phyloP scores from a whole-genome alignment of 2,113 vertebrate genomes.

The Sebastes schlegelii region DNA sequence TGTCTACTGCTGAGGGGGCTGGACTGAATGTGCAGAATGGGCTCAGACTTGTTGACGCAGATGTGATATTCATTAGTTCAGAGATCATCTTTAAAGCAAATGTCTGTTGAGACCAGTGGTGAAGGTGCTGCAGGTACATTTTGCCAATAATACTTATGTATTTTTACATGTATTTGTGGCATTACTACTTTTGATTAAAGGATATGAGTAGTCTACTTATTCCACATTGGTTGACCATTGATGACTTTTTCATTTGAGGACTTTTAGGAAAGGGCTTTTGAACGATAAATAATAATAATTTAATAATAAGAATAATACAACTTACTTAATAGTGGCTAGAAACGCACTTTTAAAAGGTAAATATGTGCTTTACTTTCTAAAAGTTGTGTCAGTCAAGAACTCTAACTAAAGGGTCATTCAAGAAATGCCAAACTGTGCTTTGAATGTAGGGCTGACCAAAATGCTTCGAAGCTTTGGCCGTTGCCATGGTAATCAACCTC shows the following conservation, averaged over 20 bases:
- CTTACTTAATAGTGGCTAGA: too few species aligned
- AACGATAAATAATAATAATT: background rate
- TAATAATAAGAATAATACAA: background rate
- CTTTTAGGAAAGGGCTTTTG: background rate
- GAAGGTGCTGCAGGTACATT: background rate
- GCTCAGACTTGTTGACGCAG: slow-evolving; percentile 31
- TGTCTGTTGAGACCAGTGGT: background rate
- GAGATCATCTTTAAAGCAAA: background rate
- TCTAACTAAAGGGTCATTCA: too few species aligned
- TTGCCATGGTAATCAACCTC: too few species aligned
- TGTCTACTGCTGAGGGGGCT: slow-evolving; percentile 17
- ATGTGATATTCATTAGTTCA: background rate
- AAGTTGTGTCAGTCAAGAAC: too few species aligned
- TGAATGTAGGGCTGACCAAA: too few species aligned
- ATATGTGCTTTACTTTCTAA: too few species aligned
- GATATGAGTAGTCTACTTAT: background rate
- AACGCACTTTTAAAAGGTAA: too few species aligned
- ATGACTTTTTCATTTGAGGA: too few species aligned
- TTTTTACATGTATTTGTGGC: background rate
- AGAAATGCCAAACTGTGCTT: too few species aligned
- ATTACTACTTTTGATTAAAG: background rate
- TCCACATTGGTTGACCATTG: background rate
- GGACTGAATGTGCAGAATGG: slow-evolving; percentile 32
- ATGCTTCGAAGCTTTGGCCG: too few species aligned
- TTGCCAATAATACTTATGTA: too few species aligned